Evolutionary conservation across 2,113 vertebrate species (phyloP).

Genomic region (Ranitomeya imitator): DNA sequence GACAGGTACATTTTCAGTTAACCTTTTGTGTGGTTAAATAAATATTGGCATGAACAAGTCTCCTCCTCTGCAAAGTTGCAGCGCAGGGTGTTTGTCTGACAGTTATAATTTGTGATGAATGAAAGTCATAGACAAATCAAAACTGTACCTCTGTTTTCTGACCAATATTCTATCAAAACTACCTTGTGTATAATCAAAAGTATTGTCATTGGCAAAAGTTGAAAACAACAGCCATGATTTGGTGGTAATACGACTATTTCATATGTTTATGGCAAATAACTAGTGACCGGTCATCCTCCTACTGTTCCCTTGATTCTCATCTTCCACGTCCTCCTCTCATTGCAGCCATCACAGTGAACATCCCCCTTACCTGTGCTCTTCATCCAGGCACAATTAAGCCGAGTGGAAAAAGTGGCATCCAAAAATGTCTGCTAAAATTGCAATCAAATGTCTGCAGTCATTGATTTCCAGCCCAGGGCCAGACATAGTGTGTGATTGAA

Average conservation of each 20-base stretch:
- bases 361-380: constrained; percentile 35
- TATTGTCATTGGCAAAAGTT: background rate
- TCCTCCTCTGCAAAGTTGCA: too few species aligned
- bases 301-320: background rate
- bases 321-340: background rate
- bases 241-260: background rate
- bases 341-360: constrained; percentile 2
- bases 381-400: constrained; percentile 66
- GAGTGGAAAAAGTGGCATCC: constrained; percentile 73
- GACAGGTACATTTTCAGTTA: too few species aligned
- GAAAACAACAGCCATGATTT: background rate
- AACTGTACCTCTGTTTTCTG: background rate
- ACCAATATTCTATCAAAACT: background rate
- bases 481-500: constrained; percentile 97
- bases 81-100: background rate
- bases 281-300: background rate
- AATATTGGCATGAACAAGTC: too few species aligned
- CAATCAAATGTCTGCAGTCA: constrained; percentile 93
- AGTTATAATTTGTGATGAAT: background rate
- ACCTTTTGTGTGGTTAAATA: too few species aligned
- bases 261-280: background rate
- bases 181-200: background rate
- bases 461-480: constrained; percentile 86
- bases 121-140: background rate
- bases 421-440: constrained; percentile 91